These are phyloP conservation scores for Cylas formicarius DNA, from an alignment of 1,140 invertebrate genomes.

Conservation along the genomic window DNA sequence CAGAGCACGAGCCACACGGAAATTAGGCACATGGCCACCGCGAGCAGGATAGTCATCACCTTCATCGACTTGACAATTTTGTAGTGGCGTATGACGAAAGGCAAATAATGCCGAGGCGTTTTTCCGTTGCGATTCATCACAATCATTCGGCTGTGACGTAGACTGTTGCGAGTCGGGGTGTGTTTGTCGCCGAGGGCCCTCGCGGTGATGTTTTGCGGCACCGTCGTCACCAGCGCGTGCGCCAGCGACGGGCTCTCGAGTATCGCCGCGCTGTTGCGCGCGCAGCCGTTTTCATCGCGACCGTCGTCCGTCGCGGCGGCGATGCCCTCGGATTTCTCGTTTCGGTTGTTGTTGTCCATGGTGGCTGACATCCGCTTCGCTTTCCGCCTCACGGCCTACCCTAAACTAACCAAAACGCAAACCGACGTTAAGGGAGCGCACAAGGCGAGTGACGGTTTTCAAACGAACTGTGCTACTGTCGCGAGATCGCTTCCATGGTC, in stretches of 20 bases:
- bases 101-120: conserved; percentile 31
- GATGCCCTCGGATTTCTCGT: too few relatives aligned
- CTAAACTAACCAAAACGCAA: too few relatives aligned
- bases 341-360: too few relatives aligned
- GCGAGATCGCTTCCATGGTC: too few relatives aligned
- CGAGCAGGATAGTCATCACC: conserved; percentile 50
- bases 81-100: conserved; percentile 44
- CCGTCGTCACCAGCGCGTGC: conserved; percentile 52
- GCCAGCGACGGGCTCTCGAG: conserved; percentile 33
- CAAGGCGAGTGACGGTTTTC: too few relatives aligned
- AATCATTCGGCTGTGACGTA: conserved; percentile 64
- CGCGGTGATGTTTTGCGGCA: conserved; percentile 60
- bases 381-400: too few relatives aligned
- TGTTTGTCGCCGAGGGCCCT: conserved; percentile 56
- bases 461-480: too few relatives aligned
- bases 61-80: conserved; percentile 50
- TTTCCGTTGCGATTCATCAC: conserved; percentile 47
- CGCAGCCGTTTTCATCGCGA: too few relatives aligned
- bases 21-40: conserved; percentile 47
- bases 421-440: too few relatives aligned
- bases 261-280: too few relatives aligned
- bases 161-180: conserved; percentile 61
- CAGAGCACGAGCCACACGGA: conserved; percentile 54
- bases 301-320: too few relatives aligned
- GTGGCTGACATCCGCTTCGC: too few relatives aligned